Percentiles rank a stretch among this genome's conserved stretches.
Conservation (phyloP, 2,113 vertebrate genomes). For the Actenoides lindsayi region DNA sequence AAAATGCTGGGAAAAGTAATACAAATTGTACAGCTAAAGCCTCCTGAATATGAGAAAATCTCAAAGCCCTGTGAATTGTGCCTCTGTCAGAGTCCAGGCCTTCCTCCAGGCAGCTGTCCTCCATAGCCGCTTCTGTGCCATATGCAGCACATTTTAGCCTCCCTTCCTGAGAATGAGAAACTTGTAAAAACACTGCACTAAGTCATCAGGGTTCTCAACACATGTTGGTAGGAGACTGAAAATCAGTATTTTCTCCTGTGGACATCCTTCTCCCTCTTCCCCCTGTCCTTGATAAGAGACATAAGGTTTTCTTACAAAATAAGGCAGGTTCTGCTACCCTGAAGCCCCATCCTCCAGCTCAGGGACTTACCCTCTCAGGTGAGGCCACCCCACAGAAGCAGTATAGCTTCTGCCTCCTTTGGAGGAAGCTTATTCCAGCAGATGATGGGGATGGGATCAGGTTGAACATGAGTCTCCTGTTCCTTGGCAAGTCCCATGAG, state of each 20-base stretch:
- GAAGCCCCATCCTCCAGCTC: not conserved
- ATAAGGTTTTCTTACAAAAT: not conserved
- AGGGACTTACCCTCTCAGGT: not conserved
- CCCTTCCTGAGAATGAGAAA: not conserved
- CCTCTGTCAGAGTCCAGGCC: not conserved
- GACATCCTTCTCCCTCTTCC: not conserved
- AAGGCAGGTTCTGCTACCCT: not conserved
- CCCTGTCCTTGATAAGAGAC: not conserved
- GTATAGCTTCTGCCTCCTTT: not conserved
- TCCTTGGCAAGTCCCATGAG: not conserved
- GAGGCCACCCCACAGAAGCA: not conserved
- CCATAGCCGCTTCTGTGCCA: not conserved
- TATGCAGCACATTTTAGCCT: not conserved
- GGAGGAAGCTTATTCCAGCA: not conserved
- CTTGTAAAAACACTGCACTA: not conserved
- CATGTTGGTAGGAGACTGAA: not conserved
- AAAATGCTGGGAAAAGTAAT: not conserved
- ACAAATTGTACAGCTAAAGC: not conserved
- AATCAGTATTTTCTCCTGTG: not conserved
- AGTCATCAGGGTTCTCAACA: not conserved
- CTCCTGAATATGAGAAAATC: not conserved
- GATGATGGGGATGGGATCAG: not conserved
- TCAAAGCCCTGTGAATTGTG: not conserved
- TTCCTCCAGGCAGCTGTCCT: not conserved
- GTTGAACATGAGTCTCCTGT: not conserved